phyloP scores from a whole-genome alignment of 2,888 invertebrate species.

The Phorcus lineatus region DNA sequence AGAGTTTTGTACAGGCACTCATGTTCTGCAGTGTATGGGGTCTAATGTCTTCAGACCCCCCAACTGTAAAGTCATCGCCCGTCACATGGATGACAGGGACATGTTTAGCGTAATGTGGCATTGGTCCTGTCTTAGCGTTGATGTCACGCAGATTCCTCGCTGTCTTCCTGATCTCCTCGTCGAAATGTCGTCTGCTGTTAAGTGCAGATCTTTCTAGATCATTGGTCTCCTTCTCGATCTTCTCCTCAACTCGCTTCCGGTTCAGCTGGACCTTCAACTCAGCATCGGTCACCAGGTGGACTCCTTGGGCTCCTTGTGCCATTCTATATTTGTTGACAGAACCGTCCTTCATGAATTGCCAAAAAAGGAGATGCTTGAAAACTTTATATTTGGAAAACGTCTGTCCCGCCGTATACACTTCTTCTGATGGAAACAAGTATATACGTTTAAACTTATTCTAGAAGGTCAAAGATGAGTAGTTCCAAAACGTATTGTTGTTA shows the following conservation, averaged over 20 bases:
- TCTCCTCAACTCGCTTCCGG: not conserved
- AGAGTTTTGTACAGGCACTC: not conserved
- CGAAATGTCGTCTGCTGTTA: not conserved
- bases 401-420: too few relatives aligned
- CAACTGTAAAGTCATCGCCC: not conserved
- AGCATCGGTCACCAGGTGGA: not conserved
- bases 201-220: not conserved
- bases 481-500: too few relatives aligned
- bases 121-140: not conserved
- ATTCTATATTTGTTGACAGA: too few relatives aligned
- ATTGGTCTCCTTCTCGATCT: not conserved
- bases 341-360: too few relatives aligned
- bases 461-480: too few relatives aligned
- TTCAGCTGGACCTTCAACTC: not conserved
- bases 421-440: too few relatives aligned
- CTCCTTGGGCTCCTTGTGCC: too few relatives aligned
- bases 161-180: not conserved
- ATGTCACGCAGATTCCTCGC: not conserved
- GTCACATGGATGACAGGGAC: not conserved
- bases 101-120: not conserved
- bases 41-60: not conserved
- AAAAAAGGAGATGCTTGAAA: too few relatives aligned
- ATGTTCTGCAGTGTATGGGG: not conserved
- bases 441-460: too few relatives aligned
- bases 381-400: too few relatives aligned